These are phyloP conservation scores for Nyctibius grandis DNA, from an alignment of 2,797 vertebrate genomes.

Conservation along the genomic window DNA sequence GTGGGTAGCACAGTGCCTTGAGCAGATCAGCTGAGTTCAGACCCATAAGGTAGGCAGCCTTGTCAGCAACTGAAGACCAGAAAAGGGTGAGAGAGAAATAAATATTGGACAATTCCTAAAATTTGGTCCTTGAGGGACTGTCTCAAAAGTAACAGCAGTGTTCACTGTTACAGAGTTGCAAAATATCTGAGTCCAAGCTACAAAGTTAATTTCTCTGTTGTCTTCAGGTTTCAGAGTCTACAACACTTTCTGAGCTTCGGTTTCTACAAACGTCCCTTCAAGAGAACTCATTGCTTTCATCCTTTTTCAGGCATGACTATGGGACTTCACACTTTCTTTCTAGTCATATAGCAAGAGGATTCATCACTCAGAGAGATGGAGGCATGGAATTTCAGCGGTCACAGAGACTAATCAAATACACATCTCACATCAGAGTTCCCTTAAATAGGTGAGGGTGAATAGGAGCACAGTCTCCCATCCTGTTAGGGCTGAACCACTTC, in stretches of 20 bases:
- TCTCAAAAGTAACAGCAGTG: not conserved
- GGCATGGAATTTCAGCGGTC: not conserved
- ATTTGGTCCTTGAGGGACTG: not conserved
- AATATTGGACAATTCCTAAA: not conserved
- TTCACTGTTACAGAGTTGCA: not conserved
- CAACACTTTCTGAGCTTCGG: not conserved
- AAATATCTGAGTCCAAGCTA: not conserved
- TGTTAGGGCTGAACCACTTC: not conserved
- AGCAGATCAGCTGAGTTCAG: constrained; percentile 85
- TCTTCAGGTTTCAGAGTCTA: not conserved
- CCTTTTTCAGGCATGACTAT: not conserved
- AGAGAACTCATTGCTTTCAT: not conserved
- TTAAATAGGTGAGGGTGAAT: not conserved
- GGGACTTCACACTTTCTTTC: not conserved
- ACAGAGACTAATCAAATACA: not conserved
- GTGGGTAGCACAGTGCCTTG: constrained; percentile 81
- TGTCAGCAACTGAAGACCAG: constrained; percentile 78
- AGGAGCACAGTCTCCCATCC: not conserved
- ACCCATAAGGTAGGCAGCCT: constrained; percentile 82
- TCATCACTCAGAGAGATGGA: not conserved
- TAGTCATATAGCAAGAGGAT: not conserved
- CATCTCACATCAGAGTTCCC: not conserved
- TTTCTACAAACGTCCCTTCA: not conserved
- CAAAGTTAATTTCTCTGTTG: not conserved
- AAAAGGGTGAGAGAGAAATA: not conserved